Evolutionary conservation across 1,140 invertebrate species (phyloP).

Genomic region (Mamestra configurata): DNA sequence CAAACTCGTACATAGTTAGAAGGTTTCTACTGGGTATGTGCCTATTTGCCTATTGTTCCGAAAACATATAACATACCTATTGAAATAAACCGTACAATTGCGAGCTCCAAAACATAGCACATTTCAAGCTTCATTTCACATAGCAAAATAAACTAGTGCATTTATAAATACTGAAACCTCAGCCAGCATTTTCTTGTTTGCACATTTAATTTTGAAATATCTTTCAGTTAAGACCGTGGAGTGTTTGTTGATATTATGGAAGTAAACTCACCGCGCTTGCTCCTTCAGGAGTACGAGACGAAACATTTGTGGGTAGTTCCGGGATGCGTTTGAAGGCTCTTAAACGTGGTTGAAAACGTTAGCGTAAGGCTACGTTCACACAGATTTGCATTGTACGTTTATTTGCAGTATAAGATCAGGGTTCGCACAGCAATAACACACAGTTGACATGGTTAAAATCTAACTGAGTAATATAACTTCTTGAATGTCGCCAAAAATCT

Average conservation of each 20-base stretch:
- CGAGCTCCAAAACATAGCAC: background rate
- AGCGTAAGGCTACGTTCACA: background rate
- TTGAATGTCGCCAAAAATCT: too few relatives aligned
- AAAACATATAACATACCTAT: background rate
- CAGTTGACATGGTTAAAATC: too few relatives aligned
- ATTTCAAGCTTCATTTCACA: background rate
- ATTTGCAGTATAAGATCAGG: too few relatives aligned
- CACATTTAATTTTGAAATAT: background rate
- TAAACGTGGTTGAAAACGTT: constrained; percentile 50
- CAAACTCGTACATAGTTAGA: too few relatives aligned
- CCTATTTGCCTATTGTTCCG: too few relatives aligned
- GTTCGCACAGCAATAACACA: too few relatives aligned
- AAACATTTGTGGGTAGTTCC: constrained; percentile 55
- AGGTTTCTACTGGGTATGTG: too few relatives aligned
- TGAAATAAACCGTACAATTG: background rate
- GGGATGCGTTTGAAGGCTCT: constrained; percentile 59
- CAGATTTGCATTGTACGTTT: background rate
- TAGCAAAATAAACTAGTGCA: too few relatives aligned
- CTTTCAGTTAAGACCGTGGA: background rate
- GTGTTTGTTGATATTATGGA: constrained; percentile 5
- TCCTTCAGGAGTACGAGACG: background rate
- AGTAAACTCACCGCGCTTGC: background rate
- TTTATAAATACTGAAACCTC: background rate
- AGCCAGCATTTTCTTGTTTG: background rate
- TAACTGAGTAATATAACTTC: too few relatives aligned